Evolutionary conservation across 92 coral and sea anemone genomes (phyloP).

Genomic region (Meandrina meandrites): DNA sequence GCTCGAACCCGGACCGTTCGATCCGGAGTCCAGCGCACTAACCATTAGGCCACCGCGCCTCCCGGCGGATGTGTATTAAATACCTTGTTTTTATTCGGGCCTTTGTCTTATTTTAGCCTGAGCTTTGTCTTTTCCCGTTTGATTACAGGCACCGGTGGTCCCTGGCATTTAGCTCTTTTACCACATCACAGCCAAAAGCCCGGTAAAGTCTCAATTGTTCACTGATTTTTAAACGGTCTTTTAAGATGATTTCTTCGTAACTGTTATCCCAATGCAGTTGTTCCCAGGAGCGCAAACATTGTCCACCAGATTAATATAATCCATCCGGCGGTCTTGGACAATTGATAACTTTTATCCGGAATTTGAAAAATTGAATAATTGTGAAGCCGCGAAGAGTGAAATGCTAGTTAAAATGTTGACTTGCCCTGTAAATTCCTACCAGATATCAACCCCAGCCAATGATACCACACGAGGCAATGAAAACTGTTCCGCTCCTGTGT

Average conservation of each 20-base stretch:
- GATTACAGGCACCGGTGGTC: slow-evolving; percentile 62
- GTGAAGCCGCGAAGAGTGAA: too few relatives aligned
- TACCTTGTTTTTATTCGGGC: background rate
- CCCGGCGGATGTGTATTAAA: too few relatives aligned
- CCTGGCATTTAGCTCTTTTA: slow-evolving; percentile 65
- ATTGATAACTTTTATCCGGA: too few relatives aligned
- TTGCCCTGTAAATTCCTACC: background rate
- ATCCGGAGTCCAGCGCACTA: too few relatives aligned
- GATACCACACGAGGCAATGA: background rate
- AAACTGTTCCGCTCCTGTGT: too few relatives aligned
- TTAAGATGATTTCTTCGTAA: background rate
- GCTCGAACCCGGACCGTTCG: too few relatives aligned
- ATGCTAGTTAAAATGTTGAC: too few relatives aligned
- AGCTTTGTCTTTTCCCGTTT: background rate
- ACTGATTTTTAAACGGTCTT: too few relatives aligned
- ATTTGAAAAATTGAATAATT: too few relatives aligned
- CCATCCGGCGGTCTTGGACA: background rate
- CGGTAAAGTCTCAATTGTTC: slow-evolving; percentile 37
- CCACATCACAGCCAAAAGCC: slow-evolving; percentile 69
- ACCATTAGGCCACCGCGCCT: too few relatives aligned
- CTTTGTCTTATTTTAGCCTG: background rate
- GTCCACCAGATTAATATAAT: background rate
- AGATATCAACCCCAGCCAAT: background rate
- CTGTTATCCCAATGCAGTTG: background rate
- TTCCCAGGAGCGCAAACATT: background rate